Base-by-base conservation (phyloP, 2,797 vertebrate genomes). In the Spondyliosoma cantharus region DNA sequence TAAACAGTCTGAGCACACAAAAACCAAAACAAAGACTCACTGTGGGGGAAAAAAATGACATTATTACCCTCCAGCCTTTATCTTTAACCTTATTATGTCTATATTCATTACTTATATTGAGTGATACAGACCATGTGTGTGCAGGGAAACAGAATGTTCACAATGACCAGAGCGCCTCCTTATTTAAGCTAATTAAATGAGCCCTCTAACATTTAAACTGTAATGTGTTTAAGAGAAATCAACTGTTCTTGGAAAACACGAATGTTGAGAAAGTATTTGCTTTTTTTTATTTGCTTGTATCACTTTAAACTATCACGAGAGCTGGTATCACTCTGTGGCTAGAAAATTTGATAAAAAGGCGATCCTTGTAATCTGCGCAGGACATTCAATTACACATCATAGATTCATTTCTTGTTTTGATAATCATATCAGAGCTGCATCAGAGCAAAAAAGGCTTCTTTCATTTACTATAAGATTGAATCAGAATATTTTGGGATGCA, bases 401-500 rank as follows among this genome's bases (percentile, higher is more conserved):
- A 42, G 24, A 64, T 61, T 73, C 24, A 56, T 12, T 37, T 63
- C 42, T 67, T 60, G 43, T 52, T 69, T 48, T 69, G 20, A 12
- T 84, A 62, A 78, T 70, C 9, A 50, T 9, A 58, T 79, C 58
- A 84, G 50, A 32, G 48, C 24, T 48, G 1, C 50, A 13, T 13
- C n/a, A 60, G 37, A 66, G 48, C 22, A 85, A 71, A 68, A 85
- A 71, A 62, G 13, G 16, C 16, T n/a, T 69, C 25, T 65, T 79
- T 70, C 54, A 64, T 29, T 5, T 42, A 1, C 5, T 13, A 12
- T 37, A 49, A 64, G 32, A 76, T 6, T 46, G 24, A 58, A 43
- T 78, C 7, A 64, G 52, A 22, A 24, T 46, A 7, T 59, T 24
- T 8, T 5, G 59, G 15, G 78, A 66, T 49, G 56, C 24, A 58